phyloP scores from a whole-genome alignment of 1,140 invertebrate genomes.

The Doryteuthis pealeii region DNA sequence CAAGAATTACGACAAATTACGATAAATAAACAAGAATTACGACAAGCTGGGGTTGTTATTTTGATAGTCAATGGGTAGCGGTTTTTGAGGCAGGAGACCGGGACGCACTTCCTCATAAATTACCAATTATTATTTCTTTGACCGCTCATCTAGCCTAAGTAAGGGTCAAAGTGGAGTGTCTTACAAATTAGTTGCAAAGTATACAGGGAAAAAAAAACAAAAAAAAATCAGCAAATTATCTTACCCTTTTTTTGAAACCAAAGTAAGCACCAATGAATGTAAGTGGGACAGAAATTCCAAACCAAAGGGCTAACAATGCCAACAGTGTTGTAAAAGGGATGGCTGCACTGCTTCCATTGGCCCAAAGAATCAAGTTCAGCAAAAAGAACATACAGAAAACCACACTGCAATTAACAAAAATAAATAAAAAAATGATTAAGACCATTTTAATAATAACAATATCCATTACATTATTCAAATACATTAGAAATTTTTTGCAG shows the following conservation, averaged over 20 bases:
- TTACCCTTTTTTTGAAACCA: slow-evolving; percentile 93
- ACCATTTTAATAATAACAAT: too few relatives aligned
- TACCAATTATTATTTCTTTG: too few relatives aligned
- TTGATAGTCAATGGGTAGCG: too few relatives aligned
- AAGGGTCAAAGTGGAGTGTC: background rate
- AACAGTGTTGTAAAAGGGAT: slow-evolving; percentile 97
- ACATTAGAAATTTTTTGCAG: too few relatives aligned
- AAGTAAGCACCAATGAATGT: slow-evolving; percentile 98
- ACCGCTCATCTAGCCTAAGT: too few relatives aligned
- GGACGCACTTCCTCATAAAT: too few relatives aligned
- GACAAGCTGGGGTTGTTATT: too few relatives aligned
- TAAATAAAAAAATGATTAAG: background rate
- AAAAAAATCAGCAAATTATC: too few relatives aligned
- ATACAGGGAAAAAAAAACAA: background rate
- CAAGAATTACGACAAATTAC: too few relatives aligned
- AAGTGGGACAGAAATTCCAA: slow-evolving; percentile 95
- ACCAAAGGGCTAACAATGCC: slow-evolving; percentile 94
- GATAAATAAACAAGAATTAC: too few relatives aligned
- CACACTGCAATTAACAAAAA: slow-evolving; percentile 70
- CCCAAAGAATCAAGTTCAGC: slow-evolving; percentile 95
- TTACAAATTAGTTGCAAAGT: background rate
- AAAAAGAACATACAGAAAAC: slow-evolving; percentile 95
- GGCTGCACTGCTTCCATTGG: slow-evolving; percentile 90
- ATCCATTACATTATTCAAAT: too few relatives aligned
- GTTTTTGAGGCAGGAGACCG: too few relatives aligned